Percentiles rank a stretch among this genome's conserved stretches.
phyloP scores from a whole-genome alignment of 2,888 invertebrate genomes.

The Melieria picta region DNA sequence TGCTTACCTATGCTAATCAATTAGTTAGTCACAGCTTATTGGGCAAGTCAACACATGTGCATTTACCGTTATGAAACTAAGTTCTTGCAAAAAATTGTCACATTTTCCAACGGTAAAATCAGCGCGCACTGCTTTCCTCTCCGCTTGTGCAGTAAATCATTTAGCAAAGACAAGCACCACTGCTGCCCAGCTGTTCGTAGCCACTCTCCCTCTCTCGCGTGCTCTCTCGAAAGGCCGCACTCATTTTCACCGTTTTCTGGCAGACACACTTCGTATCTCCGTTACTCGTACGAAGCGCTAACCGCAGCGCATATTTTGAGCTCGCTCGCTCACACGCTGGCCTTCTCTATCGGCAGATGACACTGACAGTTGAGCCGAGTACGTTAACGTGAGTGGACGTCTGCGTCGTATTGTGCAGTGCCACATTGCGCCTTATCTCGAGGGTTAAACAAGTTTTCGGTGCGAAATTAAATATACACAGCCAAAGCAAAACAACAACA shows the following conservation, averaged over 20 bases:
- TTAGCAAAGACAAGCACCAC: conserved; percentile 1
- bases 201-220: background rate
- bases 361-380: conserved; percentile 53
- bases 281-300: background rate
- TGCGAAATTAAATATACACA: background rate
- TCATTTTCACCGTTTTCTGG: too few relatives aligned
- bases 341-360: conserved; percentile 2
- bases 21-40: too few relatives aligned
- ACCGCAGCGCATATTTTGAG: background rate
- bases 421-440: background rate
- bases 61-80: too few relatives aligned
- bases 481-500: too few relatives aligned
- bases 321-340: background rate
- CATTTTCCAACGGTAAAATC: too few relatives aligned
- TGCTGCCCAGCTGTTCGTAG: background rate
- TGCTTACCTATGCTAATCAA: too few relatives aligned
- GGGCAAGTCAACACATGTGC: too few relatives aligned
- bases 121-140: background rate
- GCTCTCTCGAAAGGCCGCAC: background rate
- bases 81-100: too few relatives aligned
- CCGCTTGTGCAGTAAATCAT: background rate
- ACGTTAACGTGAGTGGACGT: conserved; percentile 52
- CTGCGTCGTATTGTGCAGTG: background rate
- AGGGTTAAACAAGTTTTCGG: conserved; percentile 10
- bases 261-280: background rate